phyloP scores from a whole-genome alignment of 1,140 invertebrate genomes.

The Temnothorax longispinosus region DNA sequence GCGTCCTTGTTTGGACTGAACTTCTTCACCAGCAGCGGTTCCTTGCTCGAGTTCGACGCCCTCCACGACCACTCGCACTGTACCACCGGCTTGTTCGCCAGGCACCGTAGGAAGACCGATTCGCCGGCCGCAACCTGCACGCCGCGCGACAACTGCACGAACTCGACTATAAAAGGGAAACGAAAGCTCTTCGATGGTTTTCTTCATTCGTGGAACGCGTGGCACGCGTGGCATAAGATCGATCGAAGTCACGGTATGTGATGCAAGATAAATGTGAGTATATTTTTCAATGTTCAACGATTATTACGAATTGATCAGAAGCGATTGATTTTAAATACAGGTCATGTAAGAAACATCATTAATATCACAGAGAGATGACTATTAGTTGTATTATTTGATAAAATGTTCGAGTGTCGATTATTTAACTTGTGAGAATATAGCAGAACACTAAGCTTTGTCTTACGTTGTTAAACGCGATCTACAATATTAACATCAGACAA shows the following conservation, averaged over 20 bases:
- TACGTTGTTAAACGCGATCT: background rate
- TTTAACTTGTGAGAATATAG: background rate
- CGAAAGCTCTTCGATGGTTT: conserved; percentile 25
- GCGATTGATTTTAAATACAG: background rate
- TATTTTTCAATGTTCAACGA: background rate
- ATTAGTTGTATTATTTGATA: background rate
- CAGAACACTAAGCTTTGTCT: background rate
- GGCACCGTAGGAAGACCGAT: conserved; percentile 81
- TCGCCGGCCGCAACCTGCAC: conserved; percentile 83
- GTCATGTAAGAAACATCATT: background rate
- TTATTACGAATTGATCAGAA: background rate
- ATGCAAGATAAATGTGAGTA: background rate
- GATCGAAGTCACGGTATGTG: background rate
- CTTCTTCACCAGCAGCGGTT: conserved; percentile 79
- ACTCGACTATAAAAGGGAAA: conserved; percentile 80
- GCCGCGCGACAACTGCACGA: conserved; percentile 83
- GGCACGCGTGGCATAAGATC: background rate
- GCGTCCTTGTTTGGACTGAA: conserved; percentile 81
- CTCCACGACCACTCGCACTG: conserved; percentile 85
- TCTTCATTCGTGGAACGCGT: background rate
- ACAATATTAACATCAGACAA: background rate
- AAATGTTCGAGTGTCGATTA: background rate
- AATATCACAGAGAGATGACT: background rate
- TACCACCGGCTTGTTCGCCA: conserved; percentile 83
- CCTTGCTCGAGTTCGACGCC: conserved; percentile 80